Evolutionary conservation across 2,888 invertebrate species (phyloP), one percentile per base, ranked within the genome.

Genomic region (Lycaena phlaeas): DNA sequence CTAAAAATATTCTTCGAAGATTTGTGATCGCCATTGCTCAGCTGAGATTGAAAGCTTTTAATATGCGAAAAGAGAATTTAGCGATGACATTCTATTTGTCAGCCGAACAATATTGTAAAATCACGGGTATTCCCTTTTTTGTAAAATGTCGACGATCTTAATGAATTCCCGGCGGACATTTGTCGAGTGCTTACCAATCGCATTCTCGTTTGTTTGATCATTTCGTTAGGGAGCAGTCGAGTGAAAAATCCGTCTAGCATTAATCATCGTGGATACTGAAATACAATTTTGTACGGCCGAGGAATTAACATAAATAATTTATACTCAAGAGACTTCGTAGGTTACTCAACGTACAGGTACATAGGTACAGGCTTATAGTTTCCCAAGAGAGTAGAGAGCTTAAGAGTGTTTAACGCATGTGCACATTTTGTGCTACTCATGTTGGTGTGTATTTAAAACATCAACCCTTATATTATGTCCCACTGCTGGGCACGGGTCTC

Each of bases 291-390:
- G 68, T 70, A 62, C 64, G 68, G 71, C 68, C 70, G 67, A 74
- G 73, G 67, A 72, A 79, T 78, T 79, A 74, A 78, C 78, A 79
- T 81, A 77, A 75, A 73, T 81, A 81, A 79, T 81, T 74, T 79
- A 76, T 75, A 69, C 78, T 64, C 77, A 56, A 60, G 75, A 68
- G 75, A 60, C 62, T 54, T 51, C 49, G 51, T 53, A 46, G 48
- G 55, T 31, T 40, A 14, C 26, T 40, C 31, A 11, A 17, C 17
- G 15, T 31, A 11, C 14, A n/a, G n/a, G n/a, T n/a, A n/a, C n/a
- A n/a, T n/a, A n/a, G n/a, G n/a, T n/a, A 31, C 15, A 7, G 14
- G 14, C 5, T 40, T 38, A n/a, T n/a, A 15, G 7, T n/a, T n/a
- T n/a, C n/a, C n/a, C n/a, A n/a, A n/a, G n/a, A n/a, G n/a, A n/a